Evolutionary conservation across 2,888 invertebrate genomes (phyloP).

Genomic region (Clivina fossor): DNA sequence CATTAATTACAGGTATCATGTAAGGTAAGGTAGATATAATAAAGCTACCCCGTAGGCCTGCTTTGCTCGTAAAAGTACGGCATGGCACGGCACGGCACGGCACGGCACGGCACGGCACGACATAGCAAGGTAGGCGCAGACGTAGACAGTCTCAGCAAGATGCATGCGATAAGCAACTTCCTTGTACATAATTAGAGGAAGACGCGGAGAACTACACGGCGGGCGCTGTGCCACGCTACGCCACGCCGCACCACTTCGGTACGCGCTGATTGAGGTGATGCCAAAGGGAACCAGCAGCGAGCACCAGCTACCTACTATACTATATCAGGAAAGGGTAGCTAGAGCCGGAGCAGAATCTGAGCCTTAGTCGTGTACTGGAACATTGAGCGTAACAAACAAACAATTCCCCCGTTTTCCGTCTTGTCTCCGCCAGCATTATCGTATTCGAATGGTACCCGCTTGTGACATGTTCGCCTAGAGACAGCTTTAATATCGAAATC

Average conservation of each 20-base stretch:
- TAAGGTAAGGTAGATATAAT: too few relatives aligned
- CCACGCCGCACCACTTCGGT: too few relatives aligned
- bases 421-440: background rate
- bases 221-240: too few relatives aligned
- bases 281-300: too few relatives aligned
- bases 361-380: background rate
- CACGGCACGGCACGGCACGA: too few relatives aligned
- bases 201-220: background rate
- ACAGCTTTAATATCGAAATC: conserved; percentile 3
- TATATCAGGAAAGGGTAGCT: too few relatives aligned
- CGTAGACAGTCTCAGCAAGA: conserved; percentile 24
- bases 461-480: conserved; percentile 5
- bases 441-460: background rate
- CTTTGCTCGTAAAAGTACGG: too few relatives aligned
- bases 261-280: background rate
- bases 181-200: conserved; percentile 27
- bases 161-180: conserved; percentile 28
- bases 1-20: too few relatives aligned
- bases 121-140: conserved; percentile 4
- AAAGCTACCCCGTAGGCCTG: too few relatives aligned
- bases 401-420: background rate
- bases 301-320: too few relatives aligned
- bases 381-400: background rate
- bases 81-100: too few relatives aligned
- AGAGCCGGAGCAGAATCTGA: too few relatives aligned